Evolutionary conservation across 2,888 invertebrate genomes (phyloP), one percentile per base, ranked within the genome.

Genomic region (Lepidocyrtinus sp.): DNA sequence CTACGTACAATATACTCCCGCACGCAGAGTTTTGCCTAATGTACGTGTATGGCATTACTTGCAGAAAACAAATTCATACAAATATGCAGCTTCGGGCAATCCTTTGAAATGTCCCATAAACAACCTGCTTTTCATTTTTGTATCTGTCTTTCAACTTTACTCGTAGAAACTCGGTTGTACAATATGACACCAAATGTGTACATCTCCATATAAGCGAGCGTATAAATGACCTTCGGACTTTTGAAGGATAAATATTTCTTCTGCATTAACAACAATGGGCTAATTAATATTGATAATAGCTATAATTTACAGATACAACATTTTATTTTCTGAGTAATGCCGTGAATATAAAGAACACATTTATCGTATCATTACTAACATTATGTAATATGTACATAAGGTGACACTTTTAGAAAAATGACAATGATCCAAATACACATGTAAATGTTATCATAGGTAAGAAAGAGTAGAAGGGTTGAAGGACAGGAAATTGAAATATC

Each of bases 271-370:
- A 36, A 36, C 36, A 36, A 36, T 36, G 50, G 17, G 5, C 17
- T 50, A 50, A 50, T 50, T 50, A 50, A 50, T 50, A 50, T 17
- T 50, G 50, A 50, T n/a, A n/a, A 17, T 50, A 50, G 50, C 50
- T 50, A 50, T n/a, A n/a, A n/a, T n/a, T n/a, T n/a, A 50, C 50
- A n/a, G 50, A 17, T 50, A 50, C 15, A 50, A 12, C 50, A 50
- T 50, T 50, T 50, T 50, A 50, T 50, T 50, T 50, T 12, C 15
- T 50, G n/a, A 36, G 5, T 36, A 2, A 50, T 50, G 15, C 5
- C 36, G 17, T 50, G 50, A 50, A 17, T 50, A 50, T 50, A 50
- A 12, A 50, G 50, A 50, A 50, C 50, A 50, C 50, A 50, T 7
- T 50, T 17, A 50, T 50, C 50, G 50, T 50, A 50, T 50, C n/a